Evolutionary conservation across 2,113 vertebrate species (phyloP).

Genomic region (Ovibos moschatus): DNA sequence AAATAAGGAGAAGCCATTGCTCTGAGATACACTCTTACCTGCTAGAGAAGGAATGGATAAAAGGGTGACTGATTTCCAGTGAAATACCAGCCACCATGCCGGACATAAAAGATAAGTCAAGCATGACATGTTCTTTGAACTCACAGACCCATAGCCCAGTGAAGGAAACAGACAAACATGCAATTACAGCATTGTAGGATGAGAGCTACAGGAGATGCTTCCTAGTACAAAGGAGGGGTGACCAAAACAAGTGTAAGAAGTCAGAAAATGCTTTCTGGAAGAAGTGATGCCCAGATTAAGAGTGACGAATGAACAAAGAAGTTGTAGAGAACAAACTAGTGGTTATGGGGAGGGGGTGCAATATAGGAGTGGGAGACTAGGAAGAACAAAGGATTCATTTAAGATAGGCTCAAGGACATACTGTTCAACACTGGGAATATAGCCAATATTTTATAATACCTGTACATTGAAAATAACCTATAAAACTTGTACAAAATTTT

Average conservation of each 20-base stretch:
- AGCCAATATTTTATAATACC: not conserved
- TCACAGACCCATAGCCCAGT: not conserved
- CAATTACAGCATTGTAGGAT: not conserved
- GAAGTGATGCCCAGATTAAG: not conserved
- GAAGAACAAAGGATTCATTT: not conserved
- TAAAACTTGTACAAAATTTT: not conserved
- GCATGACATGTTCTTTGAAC: not conserved
- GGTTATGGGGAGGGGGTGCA: not conserved
- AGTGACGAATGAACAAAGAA: not conserved
- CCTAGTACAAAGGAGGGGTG: not conserved
- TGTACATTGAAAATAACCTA: not conserved
- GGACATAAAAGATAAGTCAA: not conserved
- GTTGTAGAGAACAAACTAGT: not conserved
- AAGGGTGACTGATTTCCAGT: not conserved
- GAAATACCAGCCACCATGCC: not conserved
- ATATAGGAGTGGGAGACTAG: not conserved
- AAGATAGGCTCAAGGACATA: not conserved
- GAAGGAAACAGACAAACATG: not conserved
- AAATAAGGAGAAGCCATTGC: not conserved
- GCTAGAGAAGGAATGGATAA: not conserved
- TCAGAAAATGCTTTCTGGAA: not conserved
- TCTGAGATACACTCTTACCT: not conserved
- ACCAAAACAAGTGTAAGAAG: not conserved
- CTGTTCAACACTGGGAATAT: not conserved
- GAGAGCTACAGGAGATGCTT: rapidly evolving